Base-by-base conservation (phyloP, 2,888 invertebrate genomes). In the Deilephila porcellus region DNA sequence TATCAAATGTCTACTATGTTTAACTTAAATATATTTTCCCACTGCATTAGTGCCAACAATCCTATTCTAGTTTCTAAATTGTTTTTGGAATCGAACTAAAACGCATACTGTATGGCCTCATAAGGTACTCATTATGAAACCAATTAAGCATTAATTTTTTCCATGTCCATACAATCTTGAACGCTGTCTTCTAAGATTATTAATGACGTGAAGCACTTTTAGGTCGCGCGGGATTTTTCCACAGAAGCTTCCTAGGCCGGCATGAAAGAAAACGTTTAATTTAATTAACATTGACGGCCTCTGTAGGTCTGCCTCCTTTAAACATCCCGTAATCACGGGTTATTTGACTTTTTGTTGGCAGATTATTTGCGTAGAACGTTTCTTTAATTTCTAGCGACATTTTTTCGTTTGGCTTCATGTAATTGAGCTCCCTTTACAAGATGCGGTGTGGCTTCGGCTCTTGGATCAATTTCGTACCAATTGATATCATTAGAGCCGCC, bases 351-450 rank as follows among this genome's bases (percentile, higher is more conserved):
- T 56, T 64, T 74, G 75, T 82, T 81, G 81, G 79, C 81, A 84
- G 81, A 86, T 85, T 86, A 89, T 90, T 90, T 89, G 87, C 86
- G 83, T 87, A 79, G 85, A 86, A 83, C 87, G 86, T 89, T 91
- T 93, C 90, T 92, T 93, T 93, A 92, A 93, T 94, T 93, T 93
- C 90, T 88, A 85, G 85, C 85, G 90, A 89, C 90, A 90, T 90
- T 91, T 88, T 89, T 92, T 92, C 88, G 84, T 83, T 74, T 81
- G 93, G 93, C 91, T 93, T 93, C 93, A 81, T 77, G 84, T 93
- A 93, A 93, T 93, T 93, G 92, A 89, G 85, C 85, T 82, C 83
- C 84, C 85, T 86, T 85, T 84, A 85, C 79, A 84, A 78, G 84
- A 83, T 81, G 79, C 79, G 83, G 80, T 86, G 81, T 74, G 91